A percentile compares a stretch with the other conserved stretches of the same genome.
Evolutionary conservation across 2,113 vertebrate species (phyloP).

Genomic region (Triplophysa rosa): DNA sequence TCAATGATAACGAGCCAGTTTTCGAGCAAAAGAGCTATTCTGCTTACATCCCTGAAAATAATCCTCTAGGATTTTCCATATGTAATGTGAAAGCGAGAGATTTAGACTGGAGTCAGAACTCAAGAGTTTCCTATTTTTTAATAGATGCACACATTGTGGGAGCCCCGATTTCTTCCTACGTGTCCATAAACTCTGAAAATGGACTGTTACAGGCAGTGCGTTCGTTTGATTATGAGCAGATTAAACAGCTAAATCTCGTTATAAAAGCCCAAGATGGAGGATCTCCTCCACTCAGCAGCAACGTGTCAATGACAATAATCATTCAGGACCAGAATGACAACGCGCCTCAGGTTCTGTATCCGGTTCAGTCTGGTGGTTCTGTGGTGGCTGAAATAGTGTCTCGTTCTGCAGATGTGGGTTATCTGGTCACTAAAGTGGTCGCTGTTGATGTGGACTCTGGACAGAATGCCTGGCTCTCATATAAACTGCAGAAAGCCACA

Average conservation of each 20-base stretch:
- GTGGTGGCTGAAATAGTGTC: slow-evolving; percentile 44
- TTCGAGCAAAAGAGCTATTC: slow-evolving; percentile 60
- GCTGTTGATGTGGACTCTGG: slow-evolving; percentile 55
- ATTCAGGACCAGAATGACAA: slow-evolving; percentile 73
- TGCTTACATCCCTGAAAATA: slow-evolving; percentile 58
- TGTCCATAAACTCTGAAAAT: slow-evolving; percentile 63
- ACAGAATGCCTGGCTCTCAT: slow-evolving; percentile 52
- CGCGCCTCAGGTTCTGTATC: slow-evolving; percentile 44
- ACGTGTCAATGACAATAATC: slow-evolving; percentile 64
- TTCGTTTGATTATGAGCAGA: slow-evolving; percentile 64
- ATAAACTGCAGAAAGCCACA: slow-evolving; percentile 49
- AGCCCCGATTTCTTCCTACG: slow-evolving; percentile 57
- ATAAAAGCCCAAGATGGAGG: slow-evolving; percentile 70
- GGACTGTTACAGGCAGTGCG: slow-evolving; percentile 52
- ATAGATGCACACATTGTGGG: slow-evolving; percentile 27
- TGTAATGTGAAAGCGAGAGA: slow-evolving; percentile 51
- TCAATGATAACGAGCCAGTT: slow-evolving; percentile 73
- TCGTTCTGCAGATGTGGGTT: slow-evolving; percentile 49
- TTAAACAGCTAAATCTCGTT: slow-evolving; percentile 44
- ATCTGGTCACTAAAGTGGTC: slow-evolving; percentile 53
- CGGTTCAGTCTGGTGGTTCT: slow-evolving; percentile 40
- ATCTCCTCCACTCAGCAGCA: slow-evolving; percentile 43
- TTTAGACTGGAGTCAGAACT: slow-evolving; percentile 64
- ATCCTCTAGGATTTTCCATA: slow-evolving; percentile 60
- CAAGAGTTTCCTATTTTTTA: slow-evolving; percentile 62